Percentiles rank a stretch among this genome's conserved stretches.
Evolutionary conservation across 2,113 vertebrate species (phyloP).

Genomic region (Synchiropus splendidus): DNA sequence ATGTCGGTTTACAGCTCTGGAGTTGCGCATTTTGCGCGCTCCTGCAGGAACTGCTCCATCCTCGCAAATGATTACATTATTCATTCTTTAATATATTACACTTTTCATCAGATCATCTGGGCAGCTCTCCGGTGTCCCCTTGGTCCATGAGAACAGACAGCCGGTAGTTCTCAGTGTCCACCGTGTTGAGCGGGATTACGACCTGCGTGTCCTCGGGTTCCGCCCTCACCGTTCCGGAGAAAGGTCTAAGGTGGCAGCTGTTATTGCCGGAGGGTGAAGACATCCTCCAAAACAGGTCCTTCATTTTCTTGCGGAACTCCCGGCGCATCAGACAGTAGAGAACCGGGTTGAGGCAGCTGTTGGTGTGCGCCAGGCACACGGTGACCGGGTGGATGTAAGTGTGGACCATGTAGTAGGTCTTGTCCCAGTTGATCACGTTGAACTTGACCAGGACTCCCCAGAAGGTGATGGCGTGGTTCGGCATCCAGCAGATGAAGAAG

Average conservation of each 20-base stretch:
- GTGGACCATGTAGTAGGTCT: slow-evolving; percentile 63
- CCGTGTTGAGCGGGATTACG: background rate
- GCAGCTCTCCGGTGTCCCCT: background rate
- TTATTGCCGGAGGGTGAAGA: background rate
- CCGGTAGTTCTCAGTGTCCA: background rate
- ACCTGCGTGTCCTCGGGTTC: background rate
- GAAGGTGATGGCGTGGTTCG: slow-evolving; percentile 64
- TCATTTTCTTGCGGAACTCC: slow-evolving; percentile 64
- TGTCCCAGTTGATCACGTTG: slow-evolving; percentile 61
- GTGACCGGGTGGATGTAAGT: slow-evolving; percentile 71
- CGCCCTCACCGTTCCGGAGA: background rate
- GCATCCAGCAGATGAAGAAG: slow-evolving; percentile 66
- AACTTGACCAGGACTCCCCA: slow-evolving; percentile 73
- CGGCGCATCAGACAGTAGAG: slow-evolving; percentile 70
- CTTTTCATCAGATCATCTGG: too few relatives aligned
- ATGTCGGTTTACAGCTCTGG: too few relatives aligned
- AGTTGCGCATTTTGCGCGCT: too few relatives aligned
- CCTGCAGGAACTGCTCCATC: too few relatives aligned
- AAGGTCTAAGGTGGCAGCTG: background rate
- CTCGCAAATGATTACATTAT: too few relatives aligned
- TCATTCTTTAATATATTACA: too few relatives aligned
- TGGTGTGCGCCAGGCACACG: slow-evolving; percentile 69
- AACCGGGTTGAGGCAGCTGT: slow-evolving; percentile 72
- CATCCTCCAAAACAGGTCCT: slow-evolving; percentile 1
- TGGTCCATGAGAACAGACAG: background rate